Evolutionary conservation across 2,888 invertebrate genomes (phyloP).

Genomic region (Acanthoscelides obtectus): DNA sequence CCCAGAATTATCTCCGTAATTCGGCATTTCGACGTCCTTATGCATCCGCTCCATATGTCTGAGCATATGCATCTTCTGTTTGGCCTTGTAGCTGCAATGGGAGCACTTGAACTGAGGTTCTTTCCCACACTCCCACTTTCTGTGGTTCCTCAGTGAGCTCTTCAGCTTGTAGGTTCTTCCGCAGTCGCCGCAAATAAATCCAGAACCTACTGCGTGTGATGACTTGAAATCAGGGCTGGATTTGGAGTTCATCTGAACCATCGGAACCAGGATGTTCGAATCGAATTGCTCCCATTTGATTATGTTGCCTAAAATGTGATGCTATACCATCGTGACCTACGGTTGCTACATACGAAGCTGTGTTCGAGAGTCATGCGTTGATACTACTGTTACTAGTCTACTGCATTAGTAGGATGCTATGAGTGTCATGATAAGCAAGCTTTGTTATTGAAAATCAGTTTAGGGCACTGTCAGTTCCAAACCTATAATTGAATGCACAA

Average conservation of each 20-base stretch:
- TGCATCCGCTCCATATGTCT: slow-evolving; percentile 17
- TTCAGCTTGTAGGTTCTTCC: slow-evolving; percentile 67
- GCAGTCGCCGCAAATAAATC: slow-evolving; percentile 74
- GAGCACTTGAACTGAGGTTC: slow-evolving; percentile 27
- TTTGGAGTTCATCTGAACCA: not conserved
- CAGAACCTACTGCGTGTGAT: slow-evolving; percentile 18
- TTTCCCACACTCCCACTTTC: slow-evolving; percentile 28
- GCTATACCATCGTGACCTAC: not conserved
- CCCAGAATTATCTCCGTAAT: not conserved
- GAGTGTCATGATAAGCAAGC: too few species aligned
- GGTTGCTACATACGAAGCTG: not conserved
- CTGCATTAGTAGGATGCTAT: not conserved
- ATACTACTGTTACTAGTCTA: not conserved
- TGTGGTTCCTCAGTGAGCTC: slow-evolving; percentile 28
- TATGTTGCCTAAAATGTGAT: not conserved
- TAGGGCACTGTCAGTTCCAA: too few species aligned
- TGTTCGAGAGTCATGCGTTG: not conserved
- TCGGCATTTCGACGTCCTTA: not conserved
- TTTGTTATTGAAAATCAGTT: too few species aligned
- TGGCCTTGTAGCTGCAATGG: slow-evolving; percentile 26
- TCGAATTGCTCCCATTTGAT: not conserved
- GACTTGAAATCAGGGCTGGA: not conserved
- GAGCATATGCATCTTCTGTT: slow-evolving; percentile 26
- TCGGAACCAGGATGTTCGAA: not conserved
- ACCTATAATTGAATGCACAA: too few species aligned